Evolutionary conservation across 2,797 vertebrate genomes (phyloP), one percentile per base, ranked within the genome.

Genomic region (Rousettus madagascariensis): DNA sequence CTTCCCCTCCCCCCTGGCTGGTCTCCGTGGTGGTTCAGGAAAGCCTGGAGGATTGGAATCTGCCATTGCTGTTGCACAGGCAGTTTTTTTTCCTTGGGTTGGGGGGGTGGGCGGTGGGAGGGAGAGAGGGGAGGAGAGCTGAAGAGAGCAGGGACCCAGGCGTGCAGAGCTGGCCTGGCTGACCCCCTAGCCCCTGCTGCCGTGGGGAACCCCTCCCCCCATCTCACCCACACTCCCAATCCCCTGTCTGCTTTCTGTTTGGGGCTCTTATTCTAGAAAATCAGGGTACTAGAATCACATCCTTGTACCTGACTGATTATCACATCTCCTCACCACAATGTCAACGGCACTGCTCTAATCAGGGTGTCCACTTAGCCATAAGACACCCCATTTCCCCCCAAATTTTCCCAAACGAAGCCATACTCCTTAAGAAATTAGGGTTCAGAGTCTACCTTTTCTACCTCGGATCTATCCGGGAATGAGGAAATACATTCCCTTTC

Each of bases 1-100:
- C 88, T 79, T 93, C 96, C 97, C 93, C 95, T 95, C 95, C 97
- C 97, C 96, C 97, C 95, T 80, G 85, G 96, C 97, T 97, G 96
- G 95, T 97, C 97, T 97, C 97, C 20, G 97, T 97, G 95, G 97
- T 97, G 96, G 97, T 97, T 97, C 90, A 97, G 96, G 96, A 86
- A 97, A 98, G 97, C 96, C 96, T 98, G 96, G 94, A 97, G 97
- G 97, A 97, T 90, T 97, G 97, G 97, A 98, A 98, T 98, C 97
- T 98, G 97, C 97, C 96, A 98, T 97, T 97, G 97, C 97, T 97
- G 86, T 97, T 98, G 97, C 94, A 97, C 97, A 98, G 97, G 97
- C 97, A 97, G 97, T 82, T 96, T 97, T 97, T 96, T 96, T 96
- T 55, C 95, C 94, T 94, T 95, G 96, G 91, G 94, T 89, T 93